phyloP scores from a whole-genome alignment of 2,797 vertebrate species.

The Setipinna tenuifilis region DNA sequence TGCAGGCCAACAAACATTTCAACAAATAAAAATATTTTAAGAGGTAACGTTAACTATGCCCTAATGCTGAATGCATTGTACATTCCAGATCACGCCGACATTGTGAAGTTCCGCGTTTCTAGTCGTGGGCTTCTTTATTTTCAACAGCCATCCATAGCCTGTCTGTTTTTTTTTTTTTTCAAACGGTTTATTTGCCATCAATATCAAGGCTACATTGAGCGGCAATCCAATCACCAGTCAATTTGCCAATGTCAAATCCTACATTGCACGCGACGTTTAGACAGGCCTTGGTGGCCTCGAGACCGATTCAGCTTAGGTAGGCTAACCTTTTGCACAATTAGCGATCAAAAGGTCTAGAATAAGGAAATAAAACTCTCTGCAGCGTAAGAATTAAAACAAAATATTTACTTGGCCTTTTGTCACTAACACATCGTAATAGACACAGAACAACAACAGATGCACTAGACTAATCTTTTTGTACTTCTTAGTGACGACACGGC shows the following conservation, averaged over 20 bases:
- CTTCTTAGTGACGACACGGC: background rate
- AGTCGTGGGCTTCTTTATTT: no score
- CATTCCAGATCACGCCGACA: background rate
- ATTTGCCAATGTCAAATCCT: background rate
- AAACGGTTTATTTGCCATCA: background rate
- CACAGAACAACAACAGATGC: no score
- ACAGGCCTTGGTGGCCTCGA: no score
- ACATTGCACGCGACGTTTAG: background rate
- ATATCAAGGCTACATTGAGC: background rate
- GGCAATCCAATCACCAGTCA: slow-evolving; percentile 3
- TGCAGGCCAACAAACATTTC: background rate
- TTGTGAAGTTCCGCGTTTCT: background rate
- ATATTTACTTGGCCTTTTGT: no score
- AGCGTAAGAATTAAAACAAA: no score
- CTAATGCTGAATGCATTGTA: background rate
- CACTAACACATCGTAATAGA: no score
- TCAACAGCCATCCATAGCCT: background rate
- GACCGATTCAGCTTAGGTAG: no score
- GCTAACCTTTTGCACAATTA: no score
- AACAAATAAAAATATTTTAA: background rate
- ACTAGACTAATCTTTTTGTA: background rate
- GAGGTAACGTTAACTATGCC: background rate
- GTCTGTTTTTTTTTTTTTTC: background rate
- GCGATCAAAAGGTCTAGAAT: no score
- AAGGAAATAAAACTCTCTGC: no score